Evolutionary conservation across 1,140 invertebrate species (phyloP), one percentile per base, ranked within the genome.

Genomic region (Pseudomyrmex flavicornis): DNA sequence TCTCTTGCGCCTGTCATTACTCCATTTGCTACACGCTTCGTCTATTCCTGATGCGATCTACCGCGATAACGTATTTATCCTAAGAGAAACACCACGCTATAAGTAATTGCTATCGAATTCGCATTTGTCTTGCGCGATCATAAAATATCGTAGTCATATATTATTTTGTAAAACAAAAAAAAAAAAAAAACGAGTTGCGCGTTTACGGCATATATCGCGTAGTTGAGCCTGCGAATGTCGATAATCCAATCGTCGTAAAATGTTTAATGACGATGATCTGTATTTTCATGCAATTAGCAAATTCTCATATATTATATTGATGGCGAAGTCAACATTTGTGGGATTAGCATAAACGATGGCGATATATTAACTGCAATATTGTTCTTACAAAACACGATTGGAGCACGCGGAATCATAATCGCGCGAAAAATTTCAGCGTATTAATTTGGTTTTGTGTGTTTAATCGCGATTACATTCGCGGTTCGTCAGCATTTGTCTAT

Each of bases 321-420:
- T 20, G 35, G 17, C 26, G 65, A 76, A 44, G 44, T 68, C 74
- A 77, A 77, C 48, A 68, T 77, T 77, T 44, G n/a, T 17, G 2
- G 17, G 48, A 77, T 68, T 77, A 77, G 56, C 50, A 56, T 56
- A 56, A 77, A 77, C 26, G n/a, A 9, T 26, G 17, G 3, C 17
- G 17, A 17, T 54, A 22, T 68, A 77, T 68, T 52, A 77, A 56
- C 62, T 54, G 22, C n/a, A 66, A 68, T 77, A 56, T 77, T 77
- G 68, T 77, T 66, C 62, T 77, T 54, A 63, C 12, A 17, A 13
- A 77, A 66, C 48, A 56, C 66, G 48, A 66, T 3, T 17, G 4
- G 56, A 1, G 12, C 44, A 22, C 48, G 54, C 17, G 12, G n/a
- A 54, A 44, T 68, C 68, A 17, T 17, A 77, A 44, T 54, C 26